These are phyloP conservation scores for Eulemur mongoz DNA, from an alignment of 2,797 vertebrate species.

Conservation along the genomic window DNA sequence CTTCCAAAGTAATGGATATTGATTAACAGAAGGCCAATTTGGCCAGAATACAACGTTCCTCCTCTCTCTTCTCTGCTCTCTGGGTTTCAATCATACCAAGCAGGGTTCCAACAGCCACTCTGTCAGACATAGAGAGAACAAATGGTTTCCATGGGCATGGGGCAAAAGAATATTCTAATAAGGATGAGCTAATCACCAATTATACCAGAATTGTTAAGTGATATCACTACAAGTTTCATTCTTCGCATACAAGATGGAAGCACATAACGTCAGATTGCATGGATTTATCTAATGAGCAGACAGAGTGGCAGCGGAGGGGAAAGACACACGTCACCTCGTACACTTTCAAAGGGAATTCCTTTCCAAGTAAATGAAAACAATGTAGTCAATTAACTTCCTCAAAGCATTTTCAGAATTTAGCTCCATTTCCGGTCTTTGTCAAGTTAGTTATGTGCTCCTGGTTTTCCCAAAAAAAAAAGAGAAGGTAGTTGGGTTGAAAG, in stretches of 20 bases:
- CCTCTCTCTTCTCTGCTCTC: neutral
- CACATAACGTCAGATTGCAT: neutral
- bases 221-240: neutral
- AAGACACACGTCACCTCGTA: conserved; percentile 49
- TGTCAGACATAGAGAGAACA: neutral
- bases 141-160: neutral
- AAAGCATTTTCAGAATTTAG: conserved; percentile 31
- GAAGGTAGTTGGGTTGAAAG: neutral
- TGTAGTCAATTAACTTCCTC: conserved; percentile 51
- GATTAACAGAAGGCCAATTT: neutral
- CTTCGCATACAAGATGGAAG: neutral
- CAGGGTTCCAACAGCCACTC: neutral
- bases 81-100: neutral
- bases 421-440: conserved; percentile 52
- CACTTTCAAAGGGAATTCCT: conserved; percentile 62
- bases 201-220: neutral
- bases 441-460: neutral
- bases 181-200: neutral
- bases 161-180: neutral
- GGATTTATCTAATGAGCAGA: neutral
- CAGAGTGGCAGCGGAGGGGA: neutral
- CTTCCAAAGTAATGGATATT: neutral
- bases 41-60: neutral
- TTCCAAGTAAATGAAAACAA: conserved; percentile 59
- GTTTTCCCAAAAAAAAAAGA: neutral